These are phyloP conservation scores for Tychaedon coryphoeus DNA, from an alignment of 2,113 vertebrate species.

Conservation along the genomic window DNA sequence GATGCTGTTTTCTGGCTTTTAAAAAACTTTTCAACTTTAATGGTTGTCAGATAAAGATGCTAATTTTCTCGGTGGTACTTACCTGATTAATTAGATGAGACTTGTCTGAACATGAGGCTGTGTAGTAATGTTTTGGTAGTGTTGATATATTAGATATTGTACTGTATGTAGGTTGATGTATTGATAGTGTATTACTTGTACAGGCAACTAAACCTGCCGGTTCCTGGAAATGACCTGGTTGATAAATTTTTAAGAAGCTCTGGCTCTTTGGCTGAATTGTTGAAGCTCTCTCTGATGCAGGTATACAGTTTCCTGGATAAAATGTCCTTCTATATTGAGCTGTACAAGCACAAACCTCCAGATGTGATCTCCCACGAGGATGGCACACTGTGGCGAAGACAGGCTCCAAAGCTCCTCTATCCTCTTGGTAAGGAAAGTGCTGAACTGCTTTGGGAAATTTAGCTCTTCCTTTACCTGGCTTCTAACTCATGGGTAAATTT, in stretches of 20 bases:
- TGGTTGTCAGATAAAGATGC: neutral
- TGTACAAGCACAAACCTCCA: constrained; percentile 90
- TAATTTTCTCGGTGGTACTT: neutral
- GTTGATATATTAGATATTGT: neutral
- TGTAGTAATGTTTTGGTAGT: neutral
- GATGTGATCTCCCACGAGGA: constrained; percentile 92
- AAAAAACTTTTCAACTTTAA: neutral
- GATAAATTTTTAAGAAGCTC: neutral
- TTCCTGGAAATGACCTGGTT: neutral
- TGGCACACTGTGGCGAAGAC: constrained; percentile 90
- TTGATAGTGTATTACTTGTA: too few relatives aligned
- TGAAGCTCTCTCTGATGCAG: constrained; percentile 65
- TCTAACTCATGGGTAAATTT: neutral
- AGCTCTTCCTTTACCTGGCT: neutral
- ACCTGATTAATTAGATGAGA: neutral
- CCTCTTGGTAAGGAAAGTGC: constrained; percentile 82
- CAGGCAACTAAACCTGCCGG: neutral
- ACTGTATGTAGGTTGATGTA: too few relatives aligned
- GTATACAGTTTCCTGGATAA: constrained; percentile 96
- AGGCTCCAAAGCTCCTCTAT: constrained; percentile 88
- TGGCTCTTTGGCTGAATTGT: neutral
- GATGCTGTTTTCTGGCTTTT: neutral
- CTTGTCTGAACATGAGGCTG: neutral
- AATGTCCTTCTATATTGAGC: constrained; percentile 95
- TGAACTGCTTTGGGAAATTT: neutral